Conservation (phyloP, 2,113 vertebrate species). For the Calyptommatus sinebrachiatus region DNA sequence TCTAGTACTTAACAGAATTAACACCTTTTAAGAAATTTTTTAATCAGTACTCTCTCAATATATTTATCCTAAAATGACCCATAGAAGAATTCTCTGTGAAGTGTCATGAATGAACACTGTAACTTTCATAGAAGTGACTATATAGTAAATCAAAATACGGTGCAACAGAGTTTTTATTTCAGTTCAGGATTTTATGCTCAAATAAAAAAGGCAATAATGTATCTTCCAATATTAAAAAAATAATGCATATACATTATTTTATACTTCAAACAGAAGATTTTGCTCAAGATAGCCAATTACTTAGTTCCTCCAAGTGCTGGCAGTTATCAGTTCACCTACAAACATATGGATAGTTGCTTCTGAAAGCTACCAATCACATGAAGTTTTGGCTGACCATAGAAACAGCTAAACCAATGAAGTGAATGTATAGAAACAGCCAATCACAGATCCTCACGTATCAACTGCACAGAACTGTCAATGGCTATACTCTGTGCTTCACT, state of each 20-base stretch:
- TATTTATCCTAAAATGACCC: too few relatives aligned
- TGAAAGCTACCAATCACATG: slow-evolving; percentile 52
- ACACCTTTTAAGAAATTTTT: not conserved
- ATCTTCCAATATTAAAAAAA: not conserved
- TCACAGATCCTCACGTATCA: slow-evolving; percentile 43
- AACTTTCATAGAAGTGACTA: not conserved
- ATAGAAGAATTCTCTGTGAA: too few relatives aligned
- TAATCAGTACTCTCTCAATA: not conserved
- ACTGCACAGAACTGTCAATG: slow-evolving; percentile 42
- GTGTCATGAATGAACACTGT: not conserved
- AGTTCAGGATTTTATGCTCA: not conserved
- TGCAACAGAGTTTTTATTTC: not conserved
- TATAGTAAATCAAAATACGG: not conserved
- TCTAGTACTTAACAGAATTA: not conserved
- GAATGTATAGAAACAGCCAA: slow-evolving; percentile 53
- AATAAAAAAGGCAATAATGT: not conserved
- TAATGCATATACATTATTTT: not conserved
- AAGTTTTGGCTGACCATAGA: slow-evolving; percentile 53
- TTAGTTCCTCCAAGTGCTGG: slow-evolving; percentile 14
- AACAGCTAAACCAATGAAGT: slow-evolving; percentile 68
- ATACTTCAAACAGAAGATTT: not conserved
- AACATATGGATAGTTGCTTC: slow-evolving; percentile 36
- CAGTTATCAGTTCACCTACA: slow-evolving; percentile 2
- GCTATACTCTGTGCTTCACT: slow-evolving; percentile 31
- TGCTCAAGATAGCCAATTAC: not conserved